Conservation (phyloP, 2,888 invertebrate species). For the Limnephilus auricula region DNA sequence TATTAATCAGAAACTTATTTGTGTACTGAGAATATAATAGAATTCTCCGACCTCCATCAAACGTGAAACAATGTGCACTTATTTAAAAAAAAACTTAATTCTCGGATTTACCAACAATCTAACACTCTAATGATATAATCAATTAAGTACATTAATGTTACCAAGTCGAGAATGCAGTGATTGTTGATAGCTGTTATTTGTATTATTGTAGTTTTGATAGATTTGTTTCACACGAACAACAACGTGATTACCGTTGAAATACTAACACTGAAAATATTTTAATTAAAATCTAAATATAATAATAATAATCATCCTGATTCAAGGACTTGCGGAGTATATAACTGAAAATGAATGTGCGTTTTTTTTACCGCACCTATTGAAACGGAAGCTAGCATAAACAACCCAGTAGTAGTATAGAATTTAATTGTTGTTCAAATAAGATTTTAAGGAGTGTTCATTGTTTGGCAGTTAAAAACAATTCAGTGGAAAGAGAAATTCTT, state of each 20-base stretch:
- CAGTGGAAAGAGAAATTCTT: neutral
- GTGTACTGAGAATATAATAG: neutral
- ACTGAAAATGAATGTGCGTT: neutral
- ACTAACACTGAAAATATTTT: slow-evolving; percentile 40
- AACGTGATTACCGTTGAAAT: neutral
- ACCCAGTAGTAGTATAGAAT: neutral
- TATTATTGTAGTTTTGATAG: slow-evolving; percentile 13
- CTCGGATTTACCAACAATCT: slow-evolving; percentile 14
- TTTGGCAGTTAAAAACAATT: neutral
- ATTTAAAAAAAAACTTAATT: neutral
- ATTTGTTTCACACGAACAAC: slow-evolving; percentile 8
- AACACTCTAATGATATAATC: slow-evolving; percentile 14
- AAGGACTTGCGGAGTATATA: neutral
- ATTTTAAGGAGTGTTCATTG: neutral
- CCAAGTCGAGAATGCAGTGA: neutral
- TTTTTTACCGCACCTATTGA: neutral
- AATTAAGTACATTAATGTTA: neutral
- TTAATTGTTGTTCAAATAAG: neutral
- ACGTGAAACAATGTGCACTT: slow-evolving; percentile 19
- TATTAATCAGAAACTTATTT: neutral
- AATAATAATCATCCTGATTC: slow-evolving; percentile 13
- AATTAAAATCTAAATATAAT: slow-evolving; percentile 9
- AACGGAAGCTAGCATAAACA: neutral
- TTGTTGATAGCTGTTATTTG: slow-evolving; percentile 3
- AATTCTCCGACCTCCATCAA: slow-evolving; percentile 14